Base-by-base conservation (phyloP, 2,888 invertebrate genomes). In the Hoplodrina ambigua region DNA sequence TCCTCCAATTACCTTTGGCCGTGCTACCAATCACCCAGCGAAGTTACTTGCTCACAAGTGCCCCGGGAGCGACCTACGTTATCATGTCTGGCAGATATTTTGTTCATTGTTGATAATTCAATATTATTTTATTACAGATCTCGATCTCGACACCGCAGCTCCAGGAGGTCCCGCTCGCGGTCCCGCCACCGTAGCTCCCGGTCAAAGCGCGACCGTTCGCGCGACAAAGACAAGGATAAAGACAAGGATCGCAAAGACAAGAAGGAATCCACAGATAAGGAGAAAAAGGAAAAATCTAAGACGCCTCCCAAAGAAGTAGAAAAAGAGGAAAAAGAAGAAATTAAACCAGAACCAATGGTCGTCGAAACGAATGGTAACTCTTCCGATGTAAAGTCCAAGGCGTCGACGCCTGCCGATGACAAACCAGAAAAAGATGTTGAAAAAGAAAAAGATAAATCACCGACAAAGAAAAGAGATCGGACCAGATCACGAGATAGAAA, bases 171-270 rank as follows among this genome's bases (percentile, higher is more conserved):
- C 0, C 93, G 95, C 13, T 96, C 96, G 0, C 89, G 93, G 55
- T 96, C 96, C 0, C 93, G 96, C 17, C 96, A 96, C 81, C 96
- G 96, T 84, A 94, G 96, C 71, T 96, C 97, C 0, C 93, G 95
- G 44, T 92, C 95, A 41, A 96, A 96, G 76, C 94, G 95, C 19
- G 96, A 96, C 73, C 92, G 94, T 58, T 95, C 95, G 20, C 91
- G 93, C 5, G 95, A 95, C 60, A 86, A 86, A 52, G 85, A 86
- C 41, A 73, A 75, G 53, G 84, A 78, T 37, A 87, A 87, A 8
- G 90, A 91, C 62, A 87, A 88, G 13, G 90, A 92, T 60, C 90
- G 86, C 68, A 94, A 92, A 63, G 93, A 92, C 44, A 93, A 92
- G 63, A 90, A 89, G 76, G 91, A 92, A 20, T 86, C 92, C 8